Evolutionary conservation across 2,797 vertebrate species (phyloP).

Genomic region (Phyllotis vaccarum): DNA sequence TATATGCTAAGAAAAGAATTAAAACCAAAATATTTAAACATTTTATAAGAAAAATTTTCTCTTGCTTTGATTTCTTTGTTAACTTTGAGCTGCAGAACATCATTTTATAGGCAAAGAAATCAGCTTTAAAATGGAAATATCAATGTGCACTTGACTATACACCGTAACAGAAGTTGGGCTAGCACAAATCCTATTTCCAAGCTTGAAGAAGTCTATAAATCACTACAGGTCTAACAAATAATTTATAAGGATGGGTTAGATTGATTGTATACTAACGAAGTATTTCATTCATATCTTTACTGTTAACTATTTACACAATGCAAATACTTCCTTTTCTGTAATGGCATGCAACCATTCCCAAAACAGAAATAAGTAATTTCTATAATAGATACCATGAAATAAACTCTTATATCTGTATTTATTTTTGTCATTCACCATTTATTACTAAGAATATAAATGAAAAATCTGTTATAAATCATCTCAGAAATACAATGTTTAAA

Average conservation of each 20-base stretch:
- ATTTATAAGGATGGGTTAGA: conserved; percentile 54
- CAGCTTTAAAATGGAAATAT: conserved; percentile 74
- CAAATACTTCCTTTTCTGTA: conserved; percentile 70
- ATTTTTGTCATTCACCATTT: conserved; percentile 15
- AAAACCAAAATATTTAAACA: conserved; percentile 5
- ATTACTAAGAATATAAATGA: conserved; percentile 52
- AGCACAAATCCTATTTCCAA: conserved; percentile 70
- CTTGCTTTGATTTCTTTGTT: conserved; percentile 35
- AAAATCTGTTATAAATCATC: conserved; percentile 53
- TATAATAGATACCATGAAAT: conserved; percentile 66
- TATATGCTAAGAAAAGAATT: neutral
- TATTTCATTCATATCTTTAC: conserved; percentile 64
- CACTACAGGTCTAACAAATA: conserved; percentile 56
- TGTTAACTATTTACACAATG: conserved; percentile 59
- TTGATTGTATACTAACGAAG: conserved; percentile 39
- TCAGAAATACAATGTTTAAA: conserved; percentile 60
- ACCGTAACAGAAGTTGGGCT: conserved; percentile 69
- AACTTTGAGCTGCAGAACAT: conserved; percentile 75
- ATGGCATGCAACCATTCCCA: conserved; percentile 56
- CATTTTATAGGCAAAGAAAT: conserved; percentile 74
- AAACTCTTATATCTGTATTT: conserved; percentile 58
- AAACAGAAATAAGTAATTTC: conserved; percentile 50
- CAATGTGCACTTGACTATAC: conserved; percentile 71
- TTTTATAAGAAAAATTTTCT: conserved; percentile 42
- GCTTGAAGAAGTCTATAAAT: conserved; percentile 72